Evolutionary conservation across 2,113 vertebrate species (phyloP), one percentile per base, ranked within the genome.

Genomic region (Phaethornis superciliosus): DNA sequence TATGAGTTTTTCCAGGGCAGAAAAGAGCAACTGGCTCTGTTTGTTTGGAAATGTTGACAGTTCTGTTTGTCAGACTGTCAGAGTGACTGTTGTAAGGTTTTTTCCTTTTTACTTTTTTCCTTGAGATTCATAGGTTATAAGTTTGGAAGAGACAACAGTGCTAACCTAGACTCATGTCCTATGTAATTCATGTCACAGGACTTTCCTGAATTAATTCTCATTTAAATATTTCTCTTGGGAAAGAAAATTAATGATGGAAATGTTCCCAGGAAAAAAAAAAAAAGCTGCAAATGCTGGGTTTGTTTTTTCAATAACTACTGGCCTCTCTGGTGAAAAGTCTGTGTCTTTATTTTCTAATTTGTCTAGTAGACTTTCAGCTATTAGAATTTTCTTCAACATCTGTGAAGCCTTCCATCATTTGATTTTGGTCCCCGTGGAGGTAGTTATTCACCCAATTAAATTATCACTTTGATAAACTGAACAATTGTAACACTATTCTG

Each of bases 41-140:
- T 95, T 89, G 11, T n/a, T 65, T 70, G 79, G 91, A 94, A 95
- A 92, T 22, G 11, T 33, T 94, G 71, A 88, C 24, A 37, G 20
- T 62, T 64, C 24, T 16, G 33, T 76, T 87, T 5, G 1, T 89
- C 32, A 80, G 46, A 83, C 81, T 68, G 27, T 87, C 26, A 76
- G 28, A 76, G 28, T 49, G 70, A 51, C 24, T 82, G 9, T 23
- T 90, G n/a, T 40, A 21, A 81, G 8, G 68, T 9, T 54, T 47
- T 87, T 85, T 71, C 51, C 44, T 42, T 63, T 74, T 83, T 76
- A 4, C 9, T 6, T 26, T 62, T 82, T 82, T 58, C 30, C 26
- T 55, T 55, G 70, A 77, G 20, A 46, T 92, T 90, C 49, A 46
- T 23, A 79, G 13, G 15, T 81, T 82, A 58, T 20, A 68, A 63